Conservation (phyloP, 2,113 vertebrate species). For the Nothoprocta perdicaria region DNA sequence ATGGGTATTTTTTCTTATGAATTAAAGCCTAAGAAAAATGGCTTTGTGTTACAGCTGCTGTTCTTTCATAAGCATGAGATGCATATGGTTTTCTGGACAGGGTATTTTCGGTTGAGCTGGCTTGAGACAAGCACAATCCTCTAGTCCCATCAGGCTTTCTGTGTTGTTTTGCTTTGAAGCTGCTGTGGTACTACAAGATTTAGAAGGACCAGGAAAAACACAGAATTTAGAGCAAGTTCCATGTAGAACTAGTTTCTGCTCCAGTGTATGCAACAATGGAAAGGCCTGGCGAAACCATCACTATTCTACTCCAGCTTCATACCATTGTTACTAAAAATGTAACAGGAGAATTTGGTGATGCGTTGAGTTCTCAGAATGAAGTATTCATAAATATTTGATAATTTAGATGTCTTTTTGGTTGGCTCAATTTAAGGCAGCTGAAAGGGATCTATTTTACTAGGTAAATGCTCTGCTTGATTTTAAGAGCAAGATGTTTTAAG, state of each 20-base stretch:
- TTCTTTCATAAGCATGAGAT: neutral
- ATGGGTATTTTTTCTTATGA: neutral
- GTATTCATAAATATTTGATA: neutral
- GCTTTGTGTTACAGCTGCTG: constrained; percentile 1
- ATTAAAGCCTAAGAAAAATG: constrained; percentile 34
- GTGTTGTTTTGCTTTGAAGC: neutral
- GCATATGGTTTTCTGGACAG: neutral
- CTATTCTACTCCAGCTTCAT: neutral
- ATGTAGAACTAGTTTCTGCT: neutral
- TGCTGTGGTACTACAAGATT: neutral
- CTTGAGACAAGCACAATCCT: neutral
- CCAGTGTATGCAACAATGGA: neutral
- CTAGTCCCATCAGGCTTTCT: neutral
- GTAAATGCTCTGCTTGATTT: neutral
- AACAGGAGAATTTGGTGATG: neutral
- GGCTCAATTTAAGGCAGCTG: neutral
- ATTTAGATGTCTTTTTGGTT: neutral
- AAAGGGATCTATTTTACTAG: neutral
- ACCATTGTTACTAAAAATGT: neutral
- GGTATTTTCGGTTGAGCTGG: neutral
- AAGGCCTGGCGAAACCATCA: neutral
- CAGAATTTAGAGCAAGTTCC: neutral
- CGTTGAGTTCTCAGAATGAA: neutral
- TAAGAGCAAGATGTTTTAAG: neutral
- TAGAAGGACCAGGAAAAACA: neutral